Conservation (phyloP, 2,113 vertebrate genomes). For the Anseranas semipalmata region DNA sequence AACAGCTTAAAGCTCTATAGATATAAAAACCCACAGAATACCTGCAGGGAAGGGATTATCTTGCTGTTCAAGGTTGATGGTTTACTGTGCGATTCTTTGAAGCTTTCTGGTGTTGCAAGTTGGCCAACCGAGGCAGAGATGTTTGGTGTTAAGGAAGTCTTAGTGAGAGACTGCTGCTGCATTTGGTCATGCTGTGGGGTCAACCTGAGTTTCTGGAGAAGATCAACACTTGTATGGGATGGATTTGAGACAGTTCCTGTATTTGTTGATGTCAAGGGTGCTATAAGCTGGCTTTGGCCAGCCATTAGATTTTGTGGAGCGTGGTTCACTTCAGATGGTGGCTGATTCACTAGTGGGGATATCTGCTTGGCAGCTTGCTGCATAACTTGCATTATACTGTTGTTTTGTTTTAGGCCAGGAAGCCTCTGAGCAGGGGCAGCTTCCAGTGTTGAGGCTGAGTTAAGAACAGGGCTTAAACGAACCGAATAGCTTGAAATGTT, state of each 20-base stretch:
- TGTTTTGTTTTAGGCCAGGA: conserved; percentile 70
- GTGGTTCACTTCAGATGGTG: conserved; percentile 71
- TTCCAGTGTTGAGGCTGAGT: conserved; percentile 77
- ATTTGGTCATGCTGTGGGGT: conserved; percentile 80
- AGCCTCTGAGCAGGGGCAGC: conserved; percentile 68
- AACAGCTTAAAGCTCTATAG: not conserved
- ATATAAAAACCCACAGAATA: conserved; percentile 52
- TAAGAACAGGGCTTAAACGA: conserved; percentile 81
- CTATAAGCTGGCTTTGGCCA: conserved; percentile 67
- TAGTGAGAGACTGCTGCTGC: conserved; percentile 78
- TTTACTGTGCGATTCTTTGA: conserved; percentile 86
- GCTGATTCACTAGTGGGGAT: conserved; percentile 82
- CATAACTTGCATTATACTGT: conserved; percentile 72
- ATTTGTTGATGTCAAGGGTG: conserved; percentile 63
- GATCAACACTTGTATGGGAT: conserved; percentile 77
- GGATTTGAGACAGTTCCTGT: conserved; percentile 68
- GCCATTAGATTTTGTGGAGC: conserved; percentile 43
- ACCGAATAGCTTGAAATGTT: conserved; percentile 74
- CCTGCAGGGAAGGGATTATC: conserved; percentile 81
- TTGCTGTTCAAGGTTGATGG: conserved; percentile 73
- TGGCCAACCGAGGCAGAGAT: conserved; percentile 79
- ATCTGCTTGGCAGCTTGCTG: conserved; percentile 80
- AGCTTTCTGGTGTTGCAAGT: conserved; percentile 92
- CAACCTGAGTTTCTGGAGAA: conserved; percentile 88
- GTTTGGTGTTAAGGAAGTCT: conserved; percentile 82